These are phyloP conservation scores for Prenolepis imparis DNA, from an alignment of 2,888 invertebrate genomes.

Conservation along the genomic window DNA sequence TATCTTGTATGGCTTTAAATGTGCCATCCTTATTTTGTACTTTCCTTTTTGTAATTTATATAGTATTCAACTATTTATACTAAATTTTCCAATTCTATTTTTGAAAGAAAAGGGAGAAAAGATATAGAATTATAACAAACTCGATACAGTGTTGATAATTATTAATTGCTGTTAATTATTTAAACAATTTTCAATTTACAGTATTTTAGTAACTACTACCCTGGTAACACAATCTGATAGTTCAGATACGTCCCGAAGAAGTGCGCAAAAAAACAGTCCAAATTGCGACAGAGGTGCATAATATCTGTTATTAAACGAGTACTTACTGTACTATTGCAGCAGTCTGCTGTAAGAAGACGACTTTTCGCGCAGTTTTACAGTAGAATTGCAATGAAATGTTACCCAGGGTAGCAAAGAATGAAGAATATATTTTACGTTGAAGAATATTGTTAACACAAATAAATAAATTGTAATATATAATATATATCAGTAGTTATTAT, in stretches of 20 bases:
- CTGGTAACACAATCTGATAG: too few relatives aligned
- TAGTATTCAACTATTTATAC: neutral
- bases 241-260: too few relatives aligned
- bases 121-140: neutral
- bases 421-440: neutral
- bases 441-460: neutral
- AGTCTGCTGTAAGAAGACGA: too few relatives aligned
- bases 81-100: neutral
- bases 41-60: neutral
- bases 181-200: neutral
- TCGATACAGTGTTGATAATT: constrained; percentile 6
- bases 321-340: too few relatives aligned
- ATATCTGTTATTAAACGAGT: too few relatives aligned
- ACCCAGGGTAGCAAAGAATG: too few relatives aligned
- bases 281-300: too few relatives aligned
- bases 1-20: neutral
- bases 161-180: constrained; percentile 1
- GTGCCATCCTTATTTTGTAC: neutral
- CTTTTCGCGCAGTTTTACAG: too few relatives aligned
- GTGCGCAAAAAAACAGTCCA: too few relatives aligned
- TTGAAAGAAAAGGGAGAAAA: neutral
- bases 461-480: neutral
- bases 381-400: too few relatives aligned
- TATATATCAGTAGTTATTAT: neutral
- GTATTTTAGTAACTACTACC: neutral